Conservation (phyloP, 2,113 vertebrate species). For the Thinocorus orbignyianus region DNA sequence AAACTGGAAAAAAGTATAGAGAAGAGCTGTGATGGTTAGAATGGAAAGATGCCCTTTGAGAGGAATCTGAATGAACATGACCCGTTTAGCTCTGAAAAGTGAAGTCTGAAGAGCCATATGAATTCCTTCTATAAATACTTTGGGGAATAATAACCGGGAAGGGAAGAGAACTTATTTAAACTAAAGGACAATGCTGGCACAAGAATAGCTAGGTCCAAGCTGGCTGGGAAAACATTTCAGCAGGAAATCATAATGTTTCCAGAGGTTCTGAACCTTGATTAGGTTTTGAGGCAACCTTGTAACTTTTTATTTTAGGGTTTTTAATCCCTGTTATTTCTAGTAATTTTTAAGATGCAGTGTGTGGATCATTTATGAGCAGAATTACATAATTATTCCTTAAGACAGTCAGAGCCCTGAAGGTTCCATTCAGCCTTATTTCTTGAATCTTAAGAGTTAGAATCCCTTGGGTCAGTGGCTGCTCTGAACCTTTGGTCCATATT, state of each 20-base stretch:
- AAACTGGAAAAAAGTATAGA: neutral
- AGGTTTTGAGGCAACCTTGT: neutral
- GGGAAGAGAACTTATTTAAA: constrained; percentile 15
- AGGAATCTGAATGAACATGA: neutral
- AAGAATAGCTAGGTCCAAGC: neutral
- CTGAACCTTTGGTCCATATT: neutral
- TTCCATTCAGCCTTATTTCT: neutral
- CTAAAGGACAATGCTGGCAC: constrained; percentile 26
- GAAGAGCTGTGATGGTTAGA: neutral
- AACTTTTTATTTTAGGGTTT: neutral
- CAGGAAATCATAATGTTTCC: neutral
- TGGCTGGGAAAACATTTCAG: neutral
- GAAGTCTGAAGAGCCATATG: neutral
- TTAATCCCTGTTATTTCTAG: neutral
- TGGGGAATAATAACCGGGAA: constrained; percentile 6
- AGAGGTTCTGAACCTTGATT: neutral
- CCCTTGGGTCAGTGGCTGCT: neutral
- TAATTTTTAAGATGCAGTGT: neutral
- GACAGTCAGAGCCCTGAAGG: neutral
- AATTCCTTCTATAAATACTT: constrained; percentile 26
- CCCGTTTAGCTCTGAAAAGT: neutral
- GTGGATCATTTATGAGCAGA: neutral
- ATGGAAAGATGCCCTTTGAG: neutral
- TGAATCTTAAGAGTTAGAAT: neutral
- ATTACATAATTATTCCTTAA: neutral